These are phyloP conservation scores for Gila orcuttii DNA, from an alignment of 2,113 vertebrate genomes.

Conservation along the genomic window DNA sequence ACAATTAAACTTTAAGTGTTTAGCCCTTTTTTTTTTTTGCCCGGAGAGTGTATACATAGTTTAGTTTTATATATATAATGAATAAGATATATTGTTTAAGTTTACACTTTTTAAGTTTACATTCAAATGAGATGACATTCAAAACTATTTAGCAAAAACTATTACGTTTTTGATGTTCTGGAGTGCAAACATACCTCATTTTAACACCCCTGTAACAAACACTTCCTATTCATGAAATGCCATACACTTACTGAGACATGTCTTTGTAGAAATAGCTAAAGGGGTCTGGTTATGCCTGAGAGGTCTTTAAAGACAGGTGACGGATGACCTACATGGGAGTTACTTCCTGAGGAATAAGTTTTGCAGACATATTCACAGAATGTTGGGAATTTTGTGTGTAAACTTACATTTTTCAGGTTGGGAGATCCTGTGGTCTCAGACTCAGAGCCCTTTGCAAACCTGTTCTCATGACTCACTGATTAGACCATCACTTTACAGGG, in stretches of 20 bases:
- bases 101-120: too few species aligned
- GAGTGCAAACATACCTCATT: background rate
- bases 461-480: slow-evolving; percentile 14
- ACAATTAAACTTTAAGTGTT: too few species aligned
- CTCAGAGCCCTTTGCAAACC: background rate
- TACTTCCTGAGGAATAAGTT: background rate
- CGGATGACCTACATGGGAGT: background rate
- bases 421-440: background rate
- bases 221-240: slow-evolving; percentile 5
- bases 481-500: slow-evolving; percentile 20
- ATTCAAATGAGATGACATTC: too few species aligned
- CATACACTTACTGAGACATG: slow-evolving; percentile 11
- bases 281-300: slow-evolving; percentile 20
- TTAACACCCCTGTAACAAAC: background rate
- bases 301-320: slow-evolving; percentile 20
- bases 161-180: too few species aligned
- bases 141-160: too few species aligned
- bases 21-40: too few species aligned
- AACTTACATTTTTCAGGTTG: background rate
- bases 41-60: too few species aligned
- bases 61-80: too few species aligned
- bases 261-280: slow-evolving; percentile 14
- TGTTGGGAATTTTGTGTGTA: background rate
- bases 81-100: too few species aligned
- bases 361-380: background rate